Evolutionary conservation across 2,888 invertebrate genomes (phyloP).

Genomic region (Thalpophila matura): DNA sequence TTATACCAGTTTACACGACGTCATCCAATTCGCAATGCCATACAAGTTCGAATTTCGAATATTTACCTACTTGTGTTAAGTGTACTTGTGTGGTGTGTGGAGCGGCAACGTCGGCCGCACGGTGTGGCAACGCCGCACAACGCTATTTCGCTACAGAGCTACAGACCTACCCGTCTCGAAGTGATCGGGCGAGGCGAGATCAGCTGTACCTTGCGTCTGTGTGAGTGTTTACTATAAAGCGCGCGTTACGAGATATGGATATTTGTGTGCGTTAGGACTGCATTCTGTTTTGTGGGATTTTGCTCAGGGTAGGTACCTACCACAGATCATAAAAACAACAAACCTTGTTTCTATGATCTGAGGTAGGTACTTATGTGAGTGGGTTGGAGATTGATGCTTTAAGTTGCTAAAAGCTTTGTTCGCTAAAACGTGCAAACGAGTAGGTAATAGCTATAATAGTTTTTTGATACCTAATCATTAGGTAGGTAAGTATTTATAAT

Average conservation of each 20-base stretch:
- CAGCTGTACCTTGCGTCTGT: slow-evolving; percentile 61
- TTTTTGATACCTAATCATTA: not conserved
- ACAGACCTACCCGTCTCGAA: slow-evolving; percentile 69
- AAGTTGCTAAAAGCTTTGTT: slow-evolving; percentile 20
- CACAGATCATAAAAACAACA: too few species aligned
- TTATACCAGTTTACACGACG: slow-evolving; percentile 68
- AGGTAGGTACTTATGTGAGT: slow-evolving; percentile 20
- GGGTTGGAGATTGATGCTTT: slow-evolving; percentile 42
- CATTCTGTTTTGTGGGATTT: slow-evolving; percentile 54
- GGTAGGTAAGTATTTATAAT: too few species aligned
- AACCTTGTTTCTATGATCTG: too few species aligned
- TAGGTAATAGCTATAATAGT: not conserved
- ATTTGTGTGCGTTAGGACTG: slow-evolving; percentile 47
- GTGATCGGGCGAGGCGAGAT: slow-evolving; percentile 64
- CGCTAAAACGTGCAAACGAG: not conserved
- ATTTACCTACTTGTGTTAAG: slow-evolving; percentile 75
- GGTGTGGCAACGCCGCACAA: slow-evolving; percentile 75
- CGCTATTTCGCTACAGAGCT: slow-evolving; percentile 73
- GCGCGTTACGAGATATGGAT: slow-evolving; percentile 24
- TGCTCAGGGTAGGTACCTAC: too few species aligned
- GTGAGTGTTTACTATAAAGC: slow-evolving; percentile 60
- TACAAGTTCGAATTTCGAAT: slow-evolving; percentile 80
- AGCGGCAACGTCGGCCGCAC: slow-evolving; percentile 74
- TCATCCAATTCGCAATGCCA: slow-evolving; percentile 78
- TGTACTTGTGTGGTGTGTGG: slow-evolving; percentile 71